These are phyloP conservation scores for Larimichthys polyactis DNA, from an alignment of 2,113 vertebrate genomes.

Conservation along the genomic window DNA sequence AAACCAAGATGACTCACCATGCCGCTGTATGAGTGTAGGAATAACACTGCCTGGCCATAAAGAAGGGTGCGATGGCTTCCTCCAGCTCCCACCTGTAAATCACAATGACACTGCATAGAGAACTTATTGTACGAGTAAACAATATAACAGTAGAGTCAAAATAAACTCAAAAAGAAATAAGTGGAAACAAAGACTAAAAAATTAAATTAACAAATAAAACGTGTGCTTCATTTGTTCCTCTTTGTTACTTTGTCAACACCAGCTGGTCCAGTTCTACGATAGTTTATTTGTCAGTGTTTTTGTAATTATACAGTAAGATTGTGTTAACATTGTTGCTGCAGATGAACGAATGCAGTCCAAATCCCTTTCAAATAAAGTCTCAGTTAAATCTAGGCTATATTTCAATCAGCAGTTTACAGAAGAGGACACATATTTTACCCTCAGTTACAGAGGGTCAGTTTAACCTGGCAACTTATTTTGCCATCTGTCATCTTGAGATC, in stretches of 20 bases:
- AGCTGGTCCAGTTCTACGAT: not conserved
- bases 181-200: not conserved
- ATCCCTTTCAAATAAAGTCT: not conserved
- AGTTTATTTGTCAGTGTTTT: not conserved
- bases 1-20: conserved; percentile 86
- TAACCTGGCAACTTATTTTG: not conserved
- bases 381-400: not conserved
- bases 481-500: not conserved
- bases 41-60: conserved; percentile 93
- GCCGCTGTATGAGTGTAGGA: conserved; percentile 93
- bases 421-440: not conserved
- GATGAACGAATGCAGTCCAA: not conserved
- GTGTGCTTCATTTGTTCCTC: not conserved
- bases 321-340: not conserved
- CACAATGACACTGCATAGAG: not conserved
- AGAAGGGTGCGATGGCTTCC: conserved; percentile 92
- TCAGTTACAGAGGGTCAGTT: not conserved
- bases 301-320: not conserved
- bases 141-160: not conserved
- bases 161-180: not conserved
- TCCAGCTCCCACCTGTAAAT: conserved; percentile 86
- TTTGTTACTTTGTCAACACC: not conserved
- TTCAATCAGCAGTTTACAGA: not conserved
- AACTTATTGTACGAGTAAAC: not conserved
- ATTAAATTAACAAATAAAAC: not conserved